Base-by-base conservation (phyloP, 2,797 vertebrate genomes). In the Poecilia wingei region DNA sequence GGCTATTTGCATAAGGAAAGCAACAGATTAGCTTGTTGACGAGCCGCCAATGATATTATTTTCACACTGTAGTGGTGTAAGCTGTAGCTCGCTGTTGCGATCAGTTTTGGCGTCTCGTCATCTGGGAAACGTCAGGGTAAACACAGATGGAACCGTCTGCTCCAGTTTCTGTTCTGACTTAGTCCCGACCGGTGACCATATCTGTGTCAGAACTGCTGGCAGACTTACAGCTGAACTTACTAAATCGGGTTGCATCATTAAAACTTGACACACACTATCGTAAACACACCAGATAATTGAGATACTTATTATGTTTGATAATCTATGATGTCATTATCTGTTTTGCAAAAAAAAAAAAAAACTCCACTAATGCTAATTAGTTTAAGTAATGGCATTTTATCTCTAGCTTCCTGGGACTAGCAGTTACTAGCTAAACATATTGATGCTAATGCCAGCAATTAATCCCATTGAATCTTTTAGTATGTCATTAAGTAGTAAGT, bases 191-290 rank as follows among this genome's bases (percentile, higher is more conserved):
- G 16, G 33, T 10, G 7, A 68, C 36, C 7, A 68, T 41, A 41
- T 68, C 64, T 41, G 59, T 13, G 41, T 45, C 25, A 3, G 12
- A 28, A 45, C 6, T 1, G 41, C 68, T n/a, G 68, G 25, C 41
- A n/a, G 25, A 45, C n/a, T 45, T 46, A 16, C 13, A 70, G 25
- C 41, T 18, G n/a, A 14, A n/a, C 39, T 43, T 43, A 39, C 64
- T 66, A 66, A 68, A 39, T 46, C 68, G 41, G 68, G 68, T 70
- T 45, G 68, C 68, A 70, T 70, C 68, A 45, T 46, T 70, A 46
- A 70, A 70, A 70, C 68, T 45, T n/a, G 41, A 45, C 66, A n/a
- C 3, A 1, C n/a, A 4, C 25, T 16, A 28, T 8, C 1, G 25
- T 43, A 70, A 68, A 41, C 9, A 25, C 64, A 2, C 33, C 20